Evolutionary conservation across 1,140 invertebrate genomes (phyloP).

Genomic region (Acyrthosiphon pisum): DNA sequence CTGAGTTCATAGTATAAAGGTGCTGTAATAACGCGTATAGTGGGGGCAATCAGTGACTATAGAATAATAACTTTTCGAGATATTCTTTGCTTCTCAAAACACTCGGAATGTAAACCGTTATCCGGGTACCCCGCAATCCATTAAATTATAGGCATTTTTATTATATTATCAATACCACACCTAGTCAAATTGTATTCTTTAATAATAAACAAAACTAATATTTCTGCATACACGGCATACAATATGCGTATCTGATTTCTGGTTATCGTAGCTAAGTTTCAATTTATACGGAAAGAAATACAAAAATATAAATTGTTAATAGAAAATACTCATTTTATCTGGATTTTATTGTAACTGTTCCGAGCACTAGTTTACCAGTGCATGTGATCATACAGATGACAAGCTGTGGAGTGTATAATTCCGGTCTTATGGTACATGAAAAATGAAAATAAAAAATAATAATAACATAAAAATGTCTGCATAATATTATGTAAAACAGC

Average conservation of each 20-base stretch:
- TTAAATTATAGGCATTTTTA: not conserved
- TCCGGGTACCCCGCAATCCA: not conserved
- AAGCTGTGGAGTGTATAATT: not conserved
- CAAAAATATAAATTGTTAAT: not conserved
- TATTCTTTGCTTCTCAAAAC: not conserved
- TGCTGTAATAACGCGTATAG: not conserved
- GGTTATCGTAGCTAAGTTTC: not conserved
- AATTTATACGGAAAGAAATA: not conserved
- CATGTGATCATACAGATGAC: not conserved
- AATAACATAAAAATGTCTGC: not conserved
- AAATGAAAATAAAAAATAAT: conserved; percentile 27
- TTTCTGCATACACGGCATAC: not conserved
- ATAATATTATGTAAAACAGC: conserved; percentile 18
- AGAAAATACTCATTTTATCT: not conserved
- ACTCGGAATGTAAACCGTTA: not conserved
- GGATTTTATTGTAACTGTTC: not conserved
- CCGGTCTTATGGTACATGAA: not conserved
- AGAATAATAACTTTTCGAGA: not conserved
- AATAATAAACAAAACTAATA: not conserved
- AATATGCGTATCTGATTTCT: not conserved
- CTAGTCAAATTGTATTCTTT: not conserved
- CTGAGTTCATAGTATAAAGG: not conserved
- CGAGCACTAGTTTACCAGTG: not conserved
- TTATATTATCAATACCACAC: not conserved
- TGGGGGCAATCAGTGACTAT: not conserved